A percentile compares a stretch with the other conserved stretches of the same genome.
These are phyloP conservation scores for Bimastos eiseni DNA, from an alignment of 2,888 invertebrate genomes.

Conservation along the genomic window DNA sequence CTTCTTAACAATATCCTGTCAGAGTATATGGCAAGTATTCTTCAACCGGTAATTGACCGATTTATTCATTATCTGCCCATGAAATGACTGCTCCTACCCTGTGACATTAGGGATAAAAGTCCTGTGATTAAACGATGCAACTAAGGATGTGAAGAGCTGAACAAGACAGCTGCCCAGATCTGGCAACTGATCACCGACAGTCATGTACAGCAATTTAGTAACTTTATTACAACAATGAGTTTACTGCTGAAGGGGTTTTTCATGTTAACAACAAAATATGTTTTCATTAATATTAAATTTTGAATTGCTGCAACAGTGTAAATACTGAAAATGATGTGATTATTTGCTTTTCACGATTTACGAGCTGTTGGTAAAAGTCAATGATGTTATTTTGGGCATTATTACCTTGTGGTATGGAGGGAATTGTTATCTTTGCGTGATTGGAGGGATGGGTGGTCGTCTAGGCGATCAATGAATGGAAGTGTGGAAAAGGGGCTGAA, in stretches of 20 bases:
- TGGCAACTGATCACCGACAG: not conserved
- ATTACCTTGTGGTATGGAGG: not conserved
- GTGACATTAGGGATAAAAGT: not conserved
- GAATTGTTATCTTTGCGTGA: not conserved
- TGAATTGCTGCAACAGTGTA: not conserved
- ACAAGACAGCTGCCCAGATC: not conserved
- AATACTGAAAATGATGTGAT: not conserved
- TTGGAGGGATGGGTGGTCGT: not conserved
- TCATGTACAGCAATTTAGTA: not conserved
- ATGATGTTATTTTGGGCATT: not conserved
- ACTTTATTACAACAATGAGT: not conserved
- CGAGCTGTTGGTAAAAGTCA: not conserved
- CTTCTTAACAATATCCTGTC: not conserved
- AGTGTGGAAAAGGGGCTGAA: not conserved
- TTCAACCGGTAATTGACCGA: not conserved
- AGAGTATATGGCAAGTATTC: not conserved
- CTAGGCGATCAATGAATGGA: not conserved
- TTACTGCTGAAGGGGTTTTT: not conserved
- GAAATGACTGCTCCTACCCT: not conserved
- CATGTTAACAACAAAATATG: no score
- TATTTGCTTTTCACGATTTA: not conserved
- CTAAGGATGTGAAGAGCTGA: not conserved
- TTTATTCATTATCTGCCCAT: not conserved
- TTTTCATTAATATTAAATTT: not conserved
- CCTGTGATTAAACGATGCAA: not conserved